These are phyloP conservation scores for Nasonia oneida DNA, from an alignment of 2,888 invertebrate species.

Conservation along the genomic window DNA sequence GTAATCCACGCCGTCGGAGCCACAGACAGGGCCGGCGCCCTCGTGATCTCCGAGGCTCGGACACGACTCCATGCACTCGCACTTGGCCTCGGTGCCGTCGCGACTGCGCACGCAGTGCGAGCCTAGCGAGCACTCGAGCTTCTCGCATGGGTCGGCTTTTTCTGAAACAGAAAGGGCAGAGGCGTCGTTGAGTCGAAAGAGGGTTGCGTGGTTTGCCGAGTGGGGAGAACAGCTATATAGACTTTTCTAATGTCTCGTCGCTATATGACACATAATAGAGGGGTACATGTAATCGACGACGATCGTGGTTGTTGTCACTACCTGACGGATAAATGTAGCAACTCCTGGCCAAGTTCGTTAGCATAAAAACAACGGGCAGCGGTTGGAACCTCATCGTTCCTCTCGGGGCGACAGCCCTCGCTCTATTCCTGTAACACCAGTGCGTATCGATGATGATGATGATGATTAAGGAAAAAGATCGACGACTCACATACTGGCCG, in stretches of 20 bases:
- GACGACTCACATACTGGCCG: not conserved
- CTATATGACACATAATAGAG: not conserved
- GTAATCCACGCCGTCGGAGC: conserved; percentile 91
- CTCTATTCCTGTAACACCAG: not conserved
- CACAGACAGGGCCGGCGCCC: conserved; percentile 90
- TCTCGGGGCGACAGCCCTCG: not conserved
- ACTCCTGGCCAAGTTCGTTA: conserved; percentile 68
- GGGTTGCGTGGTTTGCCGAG: not conserved
- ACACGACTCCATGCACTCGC: conserved; percentile 90
- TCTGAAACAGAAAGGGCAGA: conserved; percentile 71
- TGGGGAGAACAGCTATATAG: not conserved
- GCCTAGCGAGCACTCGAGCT: conserved; percentile 81
- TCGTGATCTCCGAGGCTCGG: conserved; percentile 91
- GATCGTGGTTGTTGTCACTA: conserved; percentile 60
- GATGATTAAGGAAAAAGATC: not conserved
- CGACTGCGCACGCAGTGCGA: conserved; percentile 82
- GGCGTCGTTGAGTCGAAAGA: not conserved
- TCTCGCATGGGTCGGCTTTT: conserved; percentile 82
- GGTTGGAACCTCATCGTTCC: conserved; percentile 71
- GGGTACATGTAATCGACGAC: not conserved
- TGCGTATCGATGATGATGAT: not conserved
- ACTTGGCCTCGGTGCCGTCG: conserved; percentile 87
- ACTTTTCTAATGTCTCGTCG: not conserved
- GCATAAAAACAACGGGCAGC: conserved; percentile 71
- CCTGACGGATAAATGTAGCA: conserved; percentile 78